Percentiles rank a stretch among this genome's conserved stretches.
These are phyloP conservation scores for Dicyrtomina minuta DNA, from an alignment of 2,888 invertebrate genomes.

Conservation along the genomic window DNA sequence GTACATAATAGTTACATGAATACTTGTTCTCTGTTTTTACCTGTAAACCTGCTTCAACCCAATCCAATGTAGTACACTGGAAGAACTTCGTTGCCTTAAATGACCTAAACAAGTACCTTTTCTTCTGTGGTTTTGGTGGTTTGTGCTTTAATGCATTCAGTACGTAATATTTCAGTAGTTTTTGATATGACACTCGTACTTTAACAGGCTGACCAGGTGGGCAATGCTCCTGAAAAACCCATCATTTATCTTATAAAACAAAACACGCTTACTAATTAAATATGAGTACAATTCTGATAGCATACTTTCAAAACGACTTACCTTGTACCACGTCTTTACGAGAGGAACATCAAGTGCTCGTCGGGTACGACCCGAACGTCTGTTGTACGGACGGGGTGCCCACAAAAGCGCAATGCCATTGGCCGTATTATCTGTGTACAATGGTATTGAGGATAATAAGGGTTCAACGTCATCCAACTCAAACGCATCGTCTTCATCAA, in stretches of 20 bases:
- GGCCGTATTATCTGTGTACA: slow-evolving; percentile 98
- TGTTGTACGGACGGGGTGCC: slow-evolving; percentile 97
- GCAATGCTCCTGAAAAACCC: slow-evolving; percentile 68
- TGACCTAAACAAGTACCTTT: slow-evolving; percentile 90
- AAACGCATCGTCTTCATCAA: slow-evolving; percentile 94
- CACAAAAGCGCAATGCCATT: slow-evolving; percentile 95
- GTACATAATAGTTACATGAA: neutral
- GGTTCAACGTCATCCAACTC: slow-evolving; percentile 88
- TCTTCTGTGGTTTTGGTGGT: slow-evolving; percentile 97
- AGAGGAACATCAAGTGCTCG: slow-evolving; percentile 96
- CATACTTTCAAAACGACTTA: slow-evolving; percentile 22
- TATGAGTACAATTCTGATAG: neutral
- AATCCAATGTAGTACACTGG: slow-evolving; percentile 98
- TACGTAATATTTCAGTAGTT: slow-evolving; percentile 96
- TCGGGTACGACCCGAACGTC: slow-evolving; percentile 89
- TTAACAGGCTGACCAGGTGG: slow-evolving; percentile 97
- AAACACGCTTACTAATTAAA: neutral
- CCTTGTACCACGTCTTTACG: slow-evolving; percentile 94
- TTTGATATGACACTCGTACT: slow-evolving; percentile 98
- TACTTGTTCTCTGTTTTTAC: slow-evolving; percentile 56
- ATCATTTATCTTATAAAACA: neutral
- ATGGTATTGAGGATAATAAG: slow-evolving; percentile 88
- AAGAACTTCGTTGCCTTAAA: slow-evolving; percentile 99
- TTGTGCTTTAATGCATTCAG: slow-evolving; percentile 96
- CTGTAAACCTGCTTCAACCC: slow-evolving; percentile 99